Evolutionary conservation across 2,888 invertebrate species (phyloP).

Genomic region (Thelaira solivaga): DNA sequence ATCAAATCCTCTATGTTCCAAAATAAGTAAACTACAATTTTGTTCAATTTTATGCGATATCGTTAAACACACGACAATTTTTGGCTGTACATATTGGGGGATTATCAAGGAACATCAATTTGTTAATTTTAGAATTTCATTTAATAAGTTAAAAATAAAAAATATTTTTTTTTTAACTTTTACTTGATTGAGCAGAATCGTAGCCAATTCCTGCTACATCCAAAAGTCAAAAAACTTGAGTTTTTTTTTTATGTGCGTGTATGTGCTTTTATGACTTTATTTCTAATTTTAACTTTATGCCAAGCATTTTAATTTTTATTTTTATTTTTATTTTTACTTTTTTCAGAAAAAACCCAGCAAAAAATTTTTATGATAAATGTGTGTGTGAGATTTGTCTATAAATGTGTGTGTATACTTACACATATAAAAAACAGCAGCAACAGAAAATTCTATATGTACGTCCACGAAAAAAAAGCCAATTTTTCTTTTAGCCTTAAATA

Average conservation of each 20-base stretch:
- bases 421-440: not conserved
- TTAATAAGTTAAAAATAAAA: too few species aligned
- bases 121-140: too few species aligned
- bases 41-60: too few species aligned
- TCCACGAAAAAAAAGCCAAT: not conserved
- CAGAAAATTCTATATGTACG: not conserved
- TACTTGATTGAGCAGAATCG: constrained; percentile 1
- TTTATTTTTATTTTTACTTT: too few species aligned
- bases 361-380: not conserved
- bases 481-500: constrained; percentile 30
- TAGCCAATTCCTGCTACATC: not conserved
- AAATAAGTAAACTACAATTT: too few species aligned
- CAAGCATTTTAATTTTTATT: too few species aligned
- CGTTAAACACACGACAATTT: too few species aligned
- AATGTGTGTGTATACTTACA: not conserved
- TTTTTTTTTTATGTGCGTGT: not conserved
- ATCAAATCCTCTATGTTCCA: too few species aligned
- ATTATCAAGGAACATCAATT: too few species aligned
- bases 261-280: constrained; percentile 14
- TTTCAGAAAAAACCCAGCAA: not conserved
- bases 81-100: too few species aligned
- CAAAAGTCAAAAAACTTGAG: constrained; percentile 31
- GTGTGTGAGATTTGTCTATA: not conserved
- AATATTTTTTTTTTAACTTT: too few species aligned
- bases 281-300: constrained; percentile 40